Base-by-base conservation (phyloP, 2,113 vertebrate species). In the Datnioides undecimradiatus region DNA sequence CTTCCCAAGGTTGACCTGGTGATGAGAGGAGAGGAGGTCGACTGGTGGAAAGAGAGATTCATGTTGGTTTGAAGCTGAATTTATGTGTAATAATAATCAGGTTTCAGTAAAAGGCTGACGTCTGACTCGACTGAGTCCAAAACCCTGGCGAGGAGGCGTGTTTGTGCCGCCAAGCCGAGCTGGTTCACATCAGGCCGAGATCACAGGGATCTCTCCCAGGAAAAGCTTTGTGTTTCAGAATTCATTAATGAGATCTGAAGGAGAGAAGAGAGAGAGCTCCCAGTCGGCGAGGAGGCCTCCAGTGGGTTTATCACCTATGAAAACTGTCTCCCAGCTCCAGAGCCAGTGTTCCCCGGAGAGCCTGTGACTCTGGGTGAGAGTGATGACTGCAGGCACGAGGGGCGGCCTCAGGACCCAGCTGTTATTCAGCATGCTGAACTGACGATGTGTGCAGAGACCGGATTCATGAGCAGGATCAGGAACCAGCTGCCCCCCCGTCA, bases 151-250 rank as follows among this genome's bases (percentile, higher is more conserved):
- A 52, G 43, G 45, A 65, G n/a, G 6, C 5, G 40, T 70, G 66
- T 31, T 52, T 65, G 0, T 41, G 46, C 48, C 48, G 25, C 71
- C 17, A 36, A 14, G 78, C 48, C 17, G 29, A 17, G 49, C 38
- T 41, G 64, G 41, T 65, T 78, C 73, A 54, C 70, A 27, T 70
- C 74, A 79, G 71, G 80, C 63, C 48, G 21, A 58, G 71, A 62
- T 87, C 79, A 73, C 57, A 80, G 49, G 43, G 62, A 83, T 36
- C 31, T 57, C 66, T 83, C 84, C 54, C 8, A 36, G 70, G 65
- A 83, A n/a, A 46, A 67, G 60, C 71, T 86, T 86, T 75, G 79
- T 82, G 83, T 75, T 76, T 58, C 43, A 25, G 58, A 78, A 69
- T 82, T 69, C 69, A 70, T n/a, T n/a, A n/a, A n/a, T 48, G 3